Evolutionary conservation across 2,797 vertebrate species (phyloP), one percentile per base, ranked within the genome.

Genomic region (Cheirogaleus major): DNA sequence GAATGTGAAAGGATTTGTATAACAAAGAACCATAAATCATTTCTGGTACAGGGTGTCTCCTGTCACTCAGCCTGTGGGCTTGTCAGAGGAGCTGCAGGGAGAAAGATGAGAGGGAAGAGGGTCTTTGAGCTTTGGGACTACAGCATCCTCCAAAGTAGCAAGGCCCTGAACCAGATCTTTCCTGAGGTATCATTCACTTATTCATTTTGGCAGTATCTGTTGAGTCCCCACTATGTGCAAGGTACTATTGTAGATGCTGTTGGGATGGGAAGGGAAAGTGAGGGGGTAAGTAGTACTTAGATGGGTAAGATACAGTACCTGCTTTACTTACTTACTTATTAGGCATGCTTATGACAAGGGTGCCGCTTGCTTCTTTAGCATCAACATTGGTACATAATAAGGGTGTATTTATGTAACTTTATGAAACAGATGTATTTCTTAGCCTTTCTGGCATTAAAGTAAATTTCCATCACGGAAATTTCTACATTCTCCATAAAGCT

Each of bases 11-110:
- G 98, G 93, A 98, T 98, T 98, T 99, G 98, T 98, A 95, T 98
- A 98, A 99, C 98, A 99, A 99, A 98, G 98, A 97, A 94, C 97
- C 95, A 97, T 98, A 98, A 98, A 98, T 98, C 98, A 98, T 97
- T 96, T 98, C 97, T 38, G 80, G 97, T 98, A 91, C 43, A 45
- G 93, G 55, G 75, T 25, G 83, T 14, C 63, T 23, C 96, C 98
- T 96, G 92, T 98, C 97, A 97, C 95, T 97, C 96, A 92, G 95
- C 61, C 94, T 5, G 90, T 95, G 93, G 96, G 95, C 96, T 96
- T 96, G 98, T 89, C 98, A 97, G 96, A 92, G 92, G 87, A 91
- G 50, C 78, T 61, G 32, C 72, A 76, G 57, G 73, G 61, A 92
- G 59, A 93, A 59, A 80, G 76, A 83, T 15, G 63, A 93, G 85